These are phyloP conservation scores for Timema podura DNA, from an alignment of 2,888 invertebrate genomes.

Conservation along the genomic window DNA sequence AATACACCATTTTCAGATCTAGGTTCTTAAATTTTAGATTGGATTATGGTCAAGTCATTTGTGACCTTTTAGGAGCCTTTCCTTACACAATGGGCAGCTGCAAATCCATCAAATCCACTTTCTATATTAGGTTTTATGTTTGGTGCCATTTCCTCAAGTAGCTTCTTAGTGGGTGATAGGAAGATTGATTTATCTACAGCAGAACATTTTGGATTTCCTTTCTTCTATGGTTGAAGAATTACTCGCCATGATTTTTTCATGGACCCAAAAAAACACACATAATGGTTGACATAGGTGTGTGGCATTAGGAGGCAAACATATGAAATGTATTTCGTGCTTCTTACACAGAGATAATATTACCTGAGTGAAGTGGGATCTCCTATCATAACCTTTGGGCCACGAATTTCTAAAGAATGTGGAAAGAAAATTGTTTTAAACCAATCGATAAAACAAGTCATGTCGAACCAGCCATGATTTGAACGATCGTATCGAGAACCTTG, in stretches of 20 bases:
- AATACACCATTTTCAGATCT: not conserved
- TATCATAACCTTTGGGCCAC: not conserved
- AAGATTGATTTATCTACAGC: slow-evolving; percentile 3
- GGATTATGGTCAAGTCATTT: no score
- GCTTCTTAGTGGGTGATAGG: slow-evolving; percentile 6
- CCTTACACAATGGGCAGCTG: not conserved
- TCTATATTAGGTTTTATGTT: not conserved
- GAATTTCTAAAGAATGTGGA: not conserved
- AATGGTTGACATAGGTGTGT: slow-evolving; percentile 18
- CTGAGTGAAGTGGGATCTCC: slow-evolving; percentile 3
- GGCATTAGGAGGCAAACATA: slow-evolving; percentile 17
- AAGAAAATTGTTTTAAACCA: not conserved
- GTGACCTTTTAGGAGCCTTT: no score
- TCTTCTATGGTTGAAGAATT: slow-evolving; percentile 8
- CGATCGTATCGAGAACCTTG: not conserved
- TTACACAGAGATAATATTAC: slow-evolving; percentile 5
- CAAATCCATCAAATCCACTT: slow-evolving; percentile 13
- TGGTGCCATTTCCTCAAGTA: slow-evolving; percentile 1
- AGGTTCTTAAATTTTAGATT: not conserved
- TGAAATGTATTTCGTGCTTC: not conserved
- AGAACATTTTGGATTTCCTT: not conserved
- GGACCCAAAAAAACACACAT: slow-evolving; percentile 18
- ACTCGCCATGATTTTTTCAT: slow-evolving; percentile 19
- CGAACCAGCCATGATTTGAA: slow-evolving; percentile 3
- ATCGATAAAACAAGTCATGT: not conserved